phyloP scores from a whole-genome alignment of 37 sponge, comb jelly and placozoan species.

The Geodia barretti region DNA sequence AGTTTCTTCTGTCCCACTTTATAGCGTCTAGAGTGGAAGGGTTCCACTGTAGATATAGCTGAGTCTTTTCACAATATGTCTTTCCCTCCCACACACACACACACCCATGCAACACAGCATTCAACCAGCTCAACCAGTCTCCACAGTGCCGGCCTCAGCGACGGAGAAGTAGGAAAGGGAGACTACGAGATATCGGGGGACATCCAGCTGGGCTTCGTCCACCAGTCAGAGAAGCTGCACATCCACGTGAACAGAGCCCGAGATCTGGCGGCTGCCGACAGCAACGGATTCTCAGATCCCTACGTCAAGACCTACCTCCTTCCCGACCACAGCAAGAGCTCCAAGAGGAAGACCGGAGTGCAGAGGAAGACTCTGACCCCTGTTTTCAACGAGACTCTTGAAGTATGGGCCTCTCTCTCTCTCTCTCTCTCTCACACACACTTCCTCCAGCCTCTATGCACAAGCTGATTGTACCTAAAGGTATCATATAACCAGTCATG shows the following conservation, averaged over 20 bases:
- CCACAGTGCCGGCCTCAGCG: slow-evolving; percentile 42
- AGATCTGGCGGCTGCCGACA: slow-evolving; percentile 13
- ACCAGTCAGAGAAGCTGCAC: slow-evolving; percentile 27
- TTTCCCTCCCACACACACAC: too few relatives aligned
- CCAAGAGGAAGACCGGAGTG: slow-evolving; percentile 52
- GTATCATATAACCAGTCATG: too few relatives aligned
- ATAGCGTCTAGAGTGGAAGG: too few relatives aligned
- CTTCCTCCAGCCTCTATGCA: too few relatives aligned
- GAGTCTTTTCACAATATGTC: too few relatives aligned
- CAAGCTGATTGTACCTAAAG: too few relatives aligned
- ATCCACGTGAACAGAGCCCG: slow-evolving; percentile 33
- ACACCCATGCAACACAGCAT: too few relatives aligned
- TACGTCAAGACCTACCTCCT: slow-evolving; percentile 71
- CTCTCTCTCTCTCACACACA: slow-evolving; percentile 13
- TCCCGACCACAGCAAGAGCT: slow-evolving; percentile 40
- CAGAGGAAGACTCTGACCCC: slow-evolving; percentile 46
- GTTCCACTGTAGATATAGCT: too few relatives aligned
- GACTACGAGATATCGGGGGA: slow-evolving; percentile 66
- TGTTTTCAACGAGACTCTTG: slow-evolving; percentile 36
- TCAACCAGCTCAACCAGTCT: background rate
- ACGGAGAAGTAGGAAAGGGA: slow-evolving; percentile 36
- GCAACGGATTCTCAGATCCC: slow-evolving; percentile 40
- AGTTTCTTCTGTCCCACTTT: too few relatives aligned
- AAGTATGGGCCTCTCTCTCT: slow-evolving; percentile 32
- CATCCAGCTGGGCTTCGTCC: slow-evolving; percentile 53